Base-by-base conservation (phyloP, 1,140 invertebrate species). In the Macrosteles quadrilineatus region DNA sequence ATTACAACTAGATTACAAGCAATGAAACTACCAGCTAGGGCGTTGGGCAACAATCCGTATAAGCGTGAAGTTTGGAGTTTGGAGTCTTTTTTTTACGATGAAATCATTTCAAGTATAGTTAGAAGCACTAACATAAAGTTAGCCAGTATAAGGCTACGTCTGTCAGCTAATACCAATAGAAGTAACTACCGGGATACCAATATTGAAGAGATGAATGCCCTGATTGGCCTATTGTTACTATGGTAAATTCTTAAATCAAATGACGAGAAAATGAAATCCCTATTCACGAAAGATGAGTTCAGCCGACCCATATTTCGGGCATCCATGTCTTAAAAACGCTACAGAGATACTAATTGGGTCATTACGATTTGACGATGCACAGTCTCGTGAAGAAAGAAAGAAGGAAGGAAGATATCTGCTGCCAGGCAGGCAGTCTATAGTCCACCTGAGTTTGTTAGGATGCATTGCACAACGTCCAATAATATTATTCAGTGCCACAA, bases 171-270 rank as follows among this genome's bases (percentile, higher is more conserved):
- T 14, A 63, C 19, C 11, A 63, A 23, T 12, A 23, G 29, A 63
- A 63, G 29, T 31, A 63, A 63, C 25, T 63, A 63, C 59, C 4
- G 59, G 19, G 25, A 63, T 27, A 63, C 59, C 9, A 29, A 63
- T 63, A 32, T 9, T 27, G 59, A 63, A 63, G 59, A 63, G 29
- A 63, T 63, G 29, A 63, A 63, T 31, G 59, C 59, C 29, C 59
- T 63, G 25, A 63, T 63, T 23, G 59, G 59, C 29, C 29, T 63
- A 12, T 17, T 30, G 19, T 31, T 63, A 32, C 6, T 63, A 27
- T 63, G 12, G 19, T 23, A 17, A 6, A 63, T 27, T 19, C 29
- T 63, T 12, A 63, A 29, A 9, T 63, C 59, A 63, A 21, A 23
- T 27, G 19, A 63, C 29, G 59, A 63, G 30, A 63, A 32, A 31